These are phyloP conservation scores for Rhinopithecus roxellana DNA, from an alignment of 2,113 vertebrate genomes.

Conservation along the genomic window DNA sequence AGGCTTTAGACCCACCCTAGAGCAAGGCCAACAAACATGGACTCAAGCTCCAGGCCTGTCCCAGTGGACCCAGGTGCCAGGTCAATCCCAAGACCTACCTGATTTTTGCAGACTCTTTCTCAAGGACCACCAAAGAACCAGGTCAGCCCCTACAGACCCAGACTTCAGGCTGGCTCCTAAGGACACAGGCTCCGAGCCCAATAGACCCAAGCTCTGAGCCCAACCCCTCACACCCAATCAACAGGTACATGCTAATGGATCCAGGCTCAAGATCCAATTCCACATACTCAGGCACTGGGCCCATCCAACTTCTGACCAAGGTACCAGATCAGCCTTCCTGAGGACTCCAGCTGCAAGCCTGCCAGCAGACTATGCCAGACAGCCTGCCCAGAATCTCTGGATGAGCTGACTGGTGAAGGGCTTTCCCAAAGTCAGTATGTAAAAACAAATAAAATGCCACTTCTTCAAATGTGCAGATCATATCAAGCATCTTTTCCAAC, in stretches of 20 bases:
- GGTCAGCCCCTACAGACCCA: background rate
- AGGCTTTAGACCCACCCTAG: background rate
- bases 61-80: background rate
- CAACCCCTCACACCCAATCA: background rate
- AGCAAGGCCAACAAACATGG: background rate
- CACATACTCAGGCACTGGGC: background rate
- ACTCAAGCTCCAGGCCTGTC: background rate
- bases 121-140: background rate
- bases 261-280: background rate
- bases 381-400: too few species aligned
- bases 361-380: background rate
- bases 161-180: background rate
- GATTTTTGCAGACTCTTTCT: background rate
- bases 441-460: background rate
- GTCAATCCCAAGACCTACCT: background rate
- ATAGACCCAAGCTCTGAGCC: background rate
- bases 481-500: background rate
- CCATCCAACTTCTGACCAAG: background rate
- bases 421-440: background rate
- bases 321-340: background rate
- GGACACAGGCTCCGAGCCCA: background rate
- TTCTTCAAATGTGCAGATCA: background rate
- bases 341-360: background rate
- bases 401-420: background rate
- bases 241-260: background rate